Percentiles rank a stretch among this genome's conserved stretches.
Conservation (phyloP, 2,888 invertebrate species). For the Alentia gelatinosa region DNA sequence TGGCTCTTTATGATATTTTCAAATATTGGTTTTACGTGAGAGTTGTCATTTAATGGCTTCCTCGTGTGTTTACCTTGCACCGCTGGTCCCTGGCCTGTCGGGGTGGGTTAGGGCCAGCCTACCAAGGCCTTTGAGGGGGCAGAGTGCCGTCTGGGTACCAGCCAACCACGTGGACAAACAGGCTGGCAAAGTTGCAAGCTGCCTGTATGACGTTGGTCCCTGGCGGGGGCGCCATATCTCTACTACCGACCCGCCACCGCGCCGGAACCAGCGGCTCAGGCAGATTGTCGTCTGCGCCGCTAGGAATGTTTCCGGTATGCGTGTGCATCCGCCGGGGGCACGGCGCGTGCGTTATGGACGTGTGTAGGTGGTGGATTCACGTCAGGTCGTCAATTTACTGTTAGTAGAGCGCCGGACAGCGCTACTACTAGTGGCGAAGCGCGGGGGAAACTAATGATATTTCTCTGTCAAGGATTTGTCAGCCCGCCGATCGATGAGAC, state of each 20-base stretch:
- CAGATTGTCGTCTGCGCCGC: conserved; percentile 11
- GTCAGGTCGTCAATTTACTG: neutral
- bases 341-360: neutral
- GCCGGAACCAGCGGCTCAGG: neutral
- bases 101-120: neutral
- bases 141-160: neutral
- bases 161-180: conserved; percentile 28
- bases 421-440: neutral
- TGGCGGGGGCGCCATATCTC: neutral
- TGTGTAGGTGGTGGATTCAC: neutral
- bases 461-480: conserved; percentile 38
- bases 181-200: neutral
- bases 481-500: neutral
- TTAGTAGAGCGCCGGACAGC: too few species aligned
- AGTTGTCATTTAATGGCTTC: neutral
- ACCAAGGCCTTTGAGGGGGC: neutral
- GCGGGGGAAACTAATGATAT: neutral
- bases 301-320: conserved; percentile 36
- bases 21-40: conserved; percentile 22
- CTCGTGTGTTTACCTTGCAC: neutral
- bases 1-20: conserved; percentile 8
- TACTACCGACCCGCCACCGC: neutral
- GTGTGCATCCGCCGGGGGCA: neutral
- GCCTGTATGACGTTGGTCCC: neutral
- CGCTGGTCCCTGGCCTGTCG: neutral